A percentile compares a stretch with the other conserved stretches of the same genome.
These are phyloP conservation scores for Drosophila nr. medialis DNA, from an alignment of 2,888 invertebrate species.

Conservation along the genomic window DNA sequence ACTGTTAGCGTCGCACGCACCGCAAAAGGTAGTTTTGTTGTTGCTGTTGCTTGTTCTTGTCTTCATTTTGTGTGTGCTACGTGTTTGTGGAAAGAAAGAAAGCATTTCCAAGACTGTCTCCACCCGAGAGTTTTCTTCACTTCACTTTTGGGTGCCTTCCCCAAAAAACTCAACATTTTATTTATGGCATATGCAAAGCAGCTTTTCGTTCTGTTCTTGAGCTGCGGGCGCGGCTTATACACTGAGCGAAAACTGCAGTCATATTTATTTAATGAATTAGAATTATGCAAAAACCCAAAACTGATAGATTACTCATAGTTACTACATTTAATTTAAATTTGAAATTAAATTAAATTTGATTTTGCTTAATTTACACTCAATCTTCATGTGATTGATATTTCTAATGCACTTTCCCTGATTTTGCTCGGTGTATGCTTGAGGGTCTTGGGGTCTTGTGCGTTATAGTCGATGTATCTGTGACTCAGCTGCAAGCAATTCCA, in stretches of 20 bases:
- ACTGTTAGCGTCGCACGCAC: conserved; percentile 68
- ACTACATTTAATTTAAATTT: background rate
- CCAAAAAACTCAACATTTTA: conserved; percentile 37
- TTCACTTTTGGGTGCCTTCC: conserved; percentile 16
- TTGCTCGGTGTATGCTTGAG: conserved; percentile 38
- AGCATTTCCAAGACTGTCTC: conserved; percentile 59
- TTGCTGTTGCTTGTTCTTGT: conserved; percentile 22
- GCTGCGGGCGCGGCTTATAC: conserved; percentile 46
- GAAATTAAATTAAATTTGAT: background rate
- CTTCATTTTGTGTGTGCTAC: conserved; percentile 48
- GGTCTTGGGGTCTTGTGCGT: conserved; percentile 46
- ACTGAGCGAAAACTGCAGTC: conserved; percentile 20
- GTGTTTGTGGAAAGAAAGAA: conserved; percentile 69
- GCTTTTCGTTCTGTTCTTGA: conserved; percentile 48
- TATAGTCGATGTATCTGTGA: conserved; percentile 62
- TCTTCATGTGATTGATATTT: background rate
- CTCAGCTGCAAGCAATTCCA: conserved; percentile 62
- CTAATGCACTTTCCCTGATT: background rate
- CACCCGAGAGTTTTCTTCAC: conserved; percentile 38
- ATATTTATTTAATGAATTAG: background rate
- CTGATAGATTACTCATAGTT: background rate
- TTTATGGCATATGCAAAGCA: conserved; percentile 76
- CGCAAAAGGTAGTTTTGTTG: conserved; percentile 43
- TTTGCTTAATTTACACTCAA: background rate
- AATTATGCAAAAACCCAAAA: background rate